Conservation (phyloP, 1,140 invertebrate species). For the Drosophila athabasca region DNA sequence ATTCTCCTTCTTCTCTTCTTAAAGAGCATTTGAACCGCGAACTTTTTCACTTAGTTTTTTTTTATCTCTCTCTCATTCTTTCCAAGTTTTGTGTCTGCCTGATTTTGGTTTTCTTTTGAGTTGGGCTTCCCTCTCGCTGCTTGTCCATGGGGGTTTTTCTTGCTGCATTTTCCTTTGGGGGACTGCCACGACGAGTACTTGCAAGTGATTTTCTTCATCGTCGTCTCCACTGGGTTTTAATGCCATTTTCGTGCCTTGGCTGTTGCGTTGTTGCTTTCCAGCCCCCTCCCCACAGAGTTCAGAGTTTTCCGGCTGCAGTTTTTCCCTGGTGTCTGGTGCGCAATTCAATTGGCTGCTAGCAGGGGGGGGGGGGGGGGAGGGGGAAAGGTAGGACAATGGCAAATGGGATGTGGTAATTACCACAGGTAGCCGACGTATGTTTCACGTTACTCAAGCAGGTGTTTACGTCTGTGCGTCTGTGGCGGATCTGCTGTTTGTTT, state of each 20-base stretch:
- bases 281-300: slow-evolving; percentile 9
- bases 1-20: too few species aligned
- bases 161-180: slow-evolving; percentile 34
- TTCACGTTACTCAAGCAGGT: slow-evolving; percentile 44
- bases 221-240: slow-evolving; percentile 56
- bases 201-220: slow-evolving; percentile 60
- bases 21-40: too few species aligned
- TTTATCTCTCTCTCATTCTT: slow-evolving; percentile 5
- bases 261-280: slow-evolving; percentile 42
- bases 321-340: slow-evolving; percentile 19
- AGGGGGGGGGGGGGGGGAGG: too few species aligned
- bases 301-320: slow-evolving; percentile 26
- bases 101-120: slow-evolving; percentile 29
- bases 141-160: slow-evolving; percentile 31
- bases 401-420: slow-evolving; percentile 40
- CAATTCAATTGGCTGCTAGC: background rate
- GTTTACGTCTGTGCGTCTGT: slow-evolving; percentile 33
- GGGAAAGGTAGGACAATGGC: slow-evolving; percentile 21
- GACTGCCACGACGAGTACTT: background rate
- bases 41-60: slow-evolving; percentile 15
- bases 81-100: background rate
- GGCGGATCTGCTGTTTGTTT: slow-evolving; percentile 43
- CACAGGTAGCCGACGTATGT: too few species aligned
- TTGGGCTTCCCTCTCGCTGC: slow-evolving; percentile 35
- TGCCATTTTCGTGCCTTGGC: slow-evolving; percentile 74